Evolutionary conservation across 1,140 invertebrate genomes (phyloP), one percentile per base, ranked within the genome.

Genomic region (Vanessa tameamea): DNA sequence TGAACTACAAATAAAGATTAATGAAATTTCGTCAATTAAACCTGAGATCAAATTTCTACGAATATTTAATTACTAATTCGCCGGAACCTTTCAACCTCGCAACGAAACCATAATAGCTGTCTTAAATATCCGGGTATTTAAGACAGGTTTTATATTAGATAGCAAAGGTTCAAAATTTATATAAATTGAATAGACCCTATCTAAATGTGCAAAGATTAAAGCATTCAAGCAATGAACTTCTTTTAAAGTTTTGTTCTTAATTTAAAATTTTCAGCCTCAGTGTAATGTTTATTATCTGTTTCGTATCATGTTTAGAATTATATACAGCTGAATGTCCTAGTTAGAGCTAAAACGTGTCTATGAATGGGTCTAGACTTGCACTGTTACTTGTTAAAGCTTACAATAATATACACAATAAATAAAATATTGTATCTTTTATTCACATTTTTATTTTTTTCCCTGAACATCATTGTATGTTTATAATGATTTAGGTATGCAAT

Each of bases 281-380:
- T 26, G 23, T 57, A 26, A 57, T 26, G 55, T 57, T 57, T 57
- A 57, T 57, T 51, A 26, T 57, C 55, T 57, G 20, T 26, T 23
- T 26, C 12, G 20, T 26, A 26, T 26, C 11, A 57, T 67, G 31
- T 20, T 55, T 55, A 47, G 48, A 67, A 65, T 53, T 72, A 20
- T 68, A 66, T 23, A 72, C 71, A 72, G 26, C 53, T 51, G 63
- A 71, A 64, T 71, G 70, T 72, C 26, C 71, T 48, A 67, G 43
- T 72, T 67, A 57, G 6, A 47, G 15, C n/a, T 50, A n/a, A 14
- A 59, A 50, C 68, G 68, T 70, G 65, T 61, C 57, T 61, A 15
- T 61, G 31, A 31, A 61, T 57, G 53, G n/a, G 57, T 61, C 57
- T 61, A 61, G 55, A 59, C 11, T 59, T 59, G 23, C 12, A 61